phyloP scores from a whole-genome alignment of 2,888 invertebrate genomes.

The Electrophaes corylata region DNA sequence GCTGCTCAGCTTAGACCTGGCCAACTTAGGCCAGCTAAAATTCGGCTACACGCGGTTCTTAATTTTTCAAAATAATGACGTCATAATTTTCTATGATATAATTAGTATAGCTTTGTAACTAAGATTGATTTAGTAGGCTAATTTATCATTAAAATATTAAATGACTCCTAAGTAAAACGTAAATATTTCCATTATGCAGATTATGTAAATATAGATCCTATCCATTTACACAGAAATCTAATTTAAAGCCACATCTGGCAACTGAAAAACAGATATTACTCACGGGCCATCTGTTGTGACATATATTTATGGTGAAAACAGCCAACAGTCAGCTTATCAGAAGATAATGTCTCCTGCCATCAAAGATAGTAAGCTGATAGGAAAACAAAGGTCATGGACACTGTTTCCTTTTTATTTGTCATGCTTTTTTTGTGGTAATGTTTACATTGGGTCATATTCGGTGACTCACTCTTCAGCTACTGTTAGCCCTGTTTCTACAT shows the following conservation, averaged over 20 bases:
- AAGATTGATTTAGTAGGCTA: too few species aligned
- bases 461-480: not conserved
- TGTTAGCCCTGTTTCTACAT: too few species aligned
- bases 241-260: slow-evolving; percentile 12
- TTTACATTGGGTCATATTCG: not conserved
- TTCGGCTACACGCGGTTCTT: too few species aligned
- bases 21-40: too few species aligned
- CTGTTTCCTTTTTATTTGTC: not conserved
- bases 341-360: slow-evolving; percentile 20
- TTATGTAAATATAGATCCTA: slow-evolving; percentile 4
- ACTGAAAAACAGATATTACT: slow-evolving; percentile 6
- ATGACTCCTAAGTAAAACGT: too few species aligned
- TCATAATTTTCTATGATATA: too few species aligned
- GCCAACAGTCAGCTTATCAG: slow-evolving; percentile 30
- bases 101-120: too few species aligned
- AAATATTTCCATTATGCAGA: not conserved
- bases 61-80: too few species aligned
- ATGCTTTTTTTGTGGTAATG: not conserved
- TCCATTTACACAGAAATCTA: slow-evolving; percentile 11
- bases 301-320: slow-evolving; percentile 11
- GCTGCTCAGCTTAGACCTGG: too few species aligned
- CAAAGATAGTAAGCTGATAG: slow-evolving; percentile 11
- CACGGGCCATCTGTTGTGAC: slow-evolving; percentile 20
- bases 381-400: slow-evolving; percentile 22
- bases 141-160: too few species aligned